These are phyloP conservation scores for Ochlodes sylvanus DNA, from an alignment of 2,888 invertebrate genomes.

Conservation along the genomic window DNA sequence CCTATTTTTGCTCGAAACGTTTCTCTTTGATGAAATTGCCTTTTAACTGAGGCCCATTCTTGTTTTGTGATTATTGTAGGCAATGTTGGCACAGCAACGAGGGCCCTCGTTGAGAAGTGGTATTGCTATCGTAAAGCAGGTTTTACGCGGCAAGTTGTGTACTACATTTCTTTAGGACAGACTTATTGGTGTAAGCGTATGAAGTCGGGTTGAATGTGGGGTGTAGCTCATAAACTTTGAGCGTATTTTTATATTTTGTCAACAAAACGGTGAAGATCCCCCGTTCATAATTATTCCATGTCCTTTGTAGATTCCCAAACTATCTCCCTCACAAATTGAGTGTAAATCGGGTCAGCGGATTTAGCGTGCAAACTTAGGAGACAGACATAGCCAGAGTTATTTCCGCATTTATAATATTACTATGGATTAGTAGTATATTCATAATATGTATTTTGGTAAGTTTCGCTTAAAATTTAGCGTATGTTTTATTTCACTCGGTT, in stretches of 20 bases:
- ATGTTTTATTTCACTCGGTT: too few relatives aligned
- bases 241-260: background rate
- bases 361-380: too few relatives aligned
- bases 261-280: background rate
- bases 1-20: conserved; percentile 5
- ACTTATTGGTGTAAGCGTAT: conserved; percentile 60
- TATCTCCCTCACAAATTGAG: too few relatives aligned
- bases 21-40: conserved; percentile 25
- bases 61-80: conserved; percentile 37
- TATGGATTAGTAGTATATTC: too few relatives aligned
- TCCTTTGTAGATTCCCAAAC: too few relatives aligned
- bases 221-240: background rate
- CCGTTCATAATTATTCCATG: background rate
- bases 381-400: too few relatives aligned
- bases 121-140: conserved; percentile 64
- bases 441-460: too few relatives aligned
- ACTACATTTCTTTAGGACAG: conserved; percentile 54
- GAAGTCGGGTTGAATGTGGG: conserved; percentile 34
- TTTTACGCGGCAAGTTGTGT: conserved; percentile 59
- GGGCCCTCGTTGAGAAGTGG: conserved; percentile 49
- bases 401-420: too few relatives aligned
- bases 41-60: conserved; percentile 28
- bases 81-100: conserved; percentile 42
- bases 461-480: too few relatives aligned
- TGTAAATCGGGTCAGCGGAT: too few relatives aligned